These are phyloP conservation scores for Trinectes maculatus DNA, from an alignment of 2,113 vertebrate species.

Conservation along the genomic window DNA sequence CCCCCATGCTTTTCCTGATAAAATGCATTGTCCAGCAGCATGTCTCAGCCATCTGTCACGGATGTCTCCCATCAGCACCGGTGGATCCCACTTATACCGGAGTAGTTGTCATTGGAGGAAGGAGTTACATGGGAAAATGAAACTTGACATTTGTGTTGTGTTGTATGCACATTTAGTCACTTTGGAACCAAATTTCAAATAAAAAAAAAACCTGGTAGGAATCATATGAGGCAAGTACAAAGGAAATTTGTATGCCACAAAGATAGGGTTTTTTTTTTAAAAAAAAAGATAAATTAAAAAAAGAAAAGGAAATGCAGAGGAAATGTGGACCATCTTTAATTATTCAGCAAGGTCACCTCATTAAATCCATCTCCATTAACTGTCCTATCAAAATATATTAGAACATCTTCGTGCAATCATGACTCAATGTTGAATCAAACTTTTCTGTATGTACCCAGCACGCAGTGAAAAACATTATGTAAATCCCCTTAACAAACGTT, in stretches of 20 bases:
- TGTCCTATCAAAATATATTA: slow-evolving; percentile 35
- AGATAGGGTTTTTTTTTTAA: not conserved
- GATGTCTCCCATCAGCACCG: slow-evolving; percentile 58
- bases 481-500: slow-evolving; percentile 84
- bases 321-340: not conserved
- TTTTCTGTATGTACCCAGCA: slow-evolving; percentile 64
- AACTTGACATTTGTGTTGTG: not conserved
- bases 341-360: not conserved
- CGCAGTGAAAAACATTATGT: slow-evolving; percentile 82
- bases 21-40: slow-evolving; percentile 63
- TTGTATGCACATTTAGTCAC: not conserved
- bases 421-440: slow-evolving; percentile 58
- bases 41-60: slow-evolving; percentile 77
- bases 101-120: slow-evolving; percentile 15
- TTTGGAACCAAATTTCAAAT: not conserved
- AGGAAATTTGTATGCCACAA: not conserved
- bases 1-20: slow-evolving; percentile 62
- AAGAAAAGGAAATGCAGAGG: not conserved
- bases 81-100: slow-evolving; percentile 27
- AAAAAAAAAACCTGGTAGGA: not conserved
- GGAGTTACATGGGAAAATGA: slow-evolving; percentile 10
- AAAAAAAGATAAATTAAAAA: not conserved
- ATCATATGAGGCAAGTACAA: not conserved
- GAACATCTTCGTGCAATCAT: slow-evolving; percentile 29
- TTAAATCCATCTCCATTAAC: slow-evolving; percentile 24